Conservation (phyloP, 2,888 invertebrate genomes). For the Agrotis puta region DNA sequence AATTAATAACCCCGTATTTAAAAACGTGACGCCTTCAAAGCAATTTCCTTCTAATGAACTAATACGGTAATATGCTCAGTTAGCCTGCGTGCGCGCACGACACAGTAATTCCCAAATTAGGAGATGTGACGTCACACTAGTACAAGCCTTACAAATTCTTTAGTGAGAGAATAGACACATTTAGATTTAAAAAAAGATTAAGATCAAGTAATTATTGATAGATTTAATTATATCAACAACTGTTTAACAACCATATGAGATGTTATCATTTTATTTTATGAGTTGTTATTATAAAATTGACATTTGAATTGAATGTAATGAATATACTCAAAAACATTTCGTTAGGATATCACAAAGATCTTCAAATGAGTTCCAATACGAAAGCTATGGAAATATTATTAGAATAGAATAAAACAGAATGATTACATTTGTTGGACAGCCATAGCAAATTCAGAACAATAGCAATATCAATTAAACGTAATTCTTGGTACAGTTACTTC, state of each 20-base stretch:
- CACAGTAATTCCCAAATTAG: slow-evolving; percentile 60
- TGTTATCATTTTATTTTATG: too few species aligned
- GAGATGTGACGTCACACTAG: slow-evolving; percentile 64
- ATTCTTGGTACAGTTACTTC: slow-evolving; percentile 13
- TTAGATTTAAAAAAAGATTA: background rate
- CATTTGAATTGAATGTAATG: too few species aligned
- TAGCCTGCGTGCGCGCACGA: slow-evolving; percentile 34
- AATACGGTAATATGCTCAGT: slow-evolving; percentile 62
- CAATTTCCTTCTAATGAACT: slow-evolving; percentile 66
- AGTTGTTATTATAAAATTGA: too few species aligned
- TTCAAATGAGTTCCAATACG: background rate
- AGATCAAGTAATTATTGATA: slow-evolving; percentile 9
- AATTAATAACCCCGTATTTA: slow-evolving; percentile 35
- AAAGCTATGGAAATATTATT: background rate
- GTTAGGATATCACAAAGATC: background rate
- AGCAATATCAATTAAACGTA: background rate
- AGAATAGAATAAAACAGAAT: too few species aligned
- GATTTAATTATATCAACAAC: slow-evolving; percentile 2
- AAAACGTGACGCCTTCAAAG: slow-evolving; percentile 33
- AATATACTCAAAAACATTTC: too few species aligned
- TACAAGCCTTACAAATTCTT: slow-evolving; percentile 30
- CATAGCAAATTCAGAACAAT: background rate
- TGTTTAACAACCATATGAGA: background rate
- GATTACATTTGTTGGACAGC: background rate
- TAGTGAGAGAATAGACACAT: slow-evolving; percentile 28